Percentiles rank a stretch among this genome's conserved stretches.
phyloP scores from a whole-genome alignment of 1,140 invertebrate genomes.

The Choristoneura fumiferana region DNA sequence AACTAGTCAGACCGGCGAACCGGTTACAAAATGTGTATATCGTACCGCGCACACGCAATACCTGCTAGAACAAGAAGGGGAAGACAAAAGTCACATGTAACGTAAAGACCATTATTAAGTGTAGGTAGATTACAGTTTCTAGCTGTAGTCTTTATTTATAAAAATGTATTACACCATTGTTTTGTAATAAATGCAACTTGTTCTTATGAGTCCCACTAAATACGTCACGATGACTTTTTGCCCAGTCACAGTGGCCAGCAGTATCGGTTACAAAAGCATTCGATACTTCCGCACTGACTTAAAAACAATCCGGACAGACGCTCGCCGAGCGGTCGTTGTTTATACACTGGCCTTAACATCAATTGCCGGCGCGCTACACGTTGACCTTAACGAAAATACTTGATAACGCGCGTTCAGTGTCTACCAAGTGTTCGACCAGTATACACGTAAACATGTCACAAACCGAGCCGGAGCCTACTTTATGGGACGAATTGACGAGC shows the following conservation, averaged over 20 bases:
- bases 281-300: constrained; percentile 10
- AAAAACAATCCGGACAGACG: background rate
- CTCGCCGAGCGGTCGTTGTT: constrained; percentile 2
- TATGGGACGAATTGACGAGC: constrained; percentile 67
- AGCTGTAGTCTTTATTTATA: too few species aligned
- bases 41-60: too few species aligned
- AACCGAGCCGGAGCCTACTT: constrained; percentile 36
- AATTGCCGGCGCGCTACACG: background rate
- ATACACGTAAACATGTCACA: constrained; percentile 51
- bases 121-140: too few species aligned
- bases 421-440: constrained; percentile 42
- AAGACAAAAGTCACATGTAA: too few species aligned
- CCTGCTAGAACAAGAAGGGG: too few species aligned
- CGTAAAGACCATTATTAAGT: too few species aligned
- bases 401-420: constrained; percentile 57
- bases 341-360: constrained; percentile 17
- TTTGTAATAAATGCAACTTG: too few species aligned
- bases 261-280: constrained; percentile 9
- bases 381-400: constrained; percentile 45
- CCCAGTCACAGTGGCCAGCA: background rate
- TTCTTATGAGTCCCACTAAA: too few species aligned
- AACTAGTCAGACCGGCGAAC: too few species aligned
- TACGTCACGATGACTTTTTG: background rate
- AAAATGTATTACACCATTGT: too few species aligned
- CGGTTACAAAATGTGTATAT: too few species aligned